phyloP scores from a whole-genome alignment of 2,113 vertebrate species.

The Reinhardtius hippoglossoides region DNA sequence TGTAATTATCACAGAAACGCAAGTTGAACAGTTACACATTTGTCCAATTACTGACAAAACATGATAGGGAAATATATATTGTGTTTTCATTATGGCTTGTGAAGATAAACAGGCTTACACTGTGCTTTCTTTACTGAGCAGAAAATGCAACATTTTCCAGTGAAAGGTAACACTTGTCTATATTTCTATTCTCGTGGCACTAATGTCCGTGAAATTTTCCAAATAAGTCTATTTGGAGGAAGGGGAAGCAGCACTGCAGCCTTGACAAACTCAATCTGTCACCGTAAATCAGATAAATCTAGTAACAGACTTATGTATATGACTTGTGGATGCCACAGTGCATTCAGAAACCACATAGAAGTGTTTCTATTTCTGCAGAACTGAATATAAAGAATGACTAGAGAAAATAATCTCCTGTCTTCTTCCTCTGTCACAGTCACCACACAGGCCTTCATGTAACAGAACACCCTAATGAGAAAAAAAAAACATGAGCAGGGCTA shows the following conservation, averaged over 20 bases:
- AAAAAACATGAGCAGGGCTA: too few relatives aligned
- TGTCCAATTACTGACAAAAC: background rate
- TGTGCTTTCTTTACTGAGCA: too few relatives aligned
- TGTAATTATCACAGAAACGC: too few relatives aligned
- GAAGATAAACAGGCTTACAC: background rate
- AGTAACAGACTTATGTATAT: too few relatives aligned
- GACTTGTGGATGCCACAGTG: too few relatives aligned
- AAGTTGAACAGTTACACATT: too few relatives aligned
- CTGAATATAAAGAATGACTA: background rate
- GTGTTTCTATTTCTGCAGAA: background rate
- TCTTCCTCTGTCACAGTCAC: background rate
- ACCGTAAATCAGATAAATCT: background rate
- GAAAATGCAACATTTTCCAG: too few relatives aligned
- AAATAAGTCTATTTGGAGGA: background rate
- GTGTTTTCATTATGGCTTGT: background rate
- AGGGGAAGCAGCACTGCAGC: background rate
- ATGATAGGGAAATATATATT: background rate
- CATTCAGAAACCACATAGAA: too few relatives aligned
- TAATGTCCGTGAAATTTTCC: background rate
- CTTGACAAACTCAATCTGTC: slow-evolving; percentile 19
- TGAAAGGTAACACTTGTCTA: background rate
- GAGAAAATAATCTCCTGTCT: background rate
- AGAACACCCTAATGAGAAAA: background rate
- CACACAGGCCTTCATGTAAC: too few relatives aligned
- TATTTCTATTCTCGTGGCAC: background rate